Percentiles rank a stretch among this genome's conserved stretches.
Evolutionary conservation across 2,888 invertebrate genomes (phyloP).

Genomic region (Nycteola revayana): DNA sequence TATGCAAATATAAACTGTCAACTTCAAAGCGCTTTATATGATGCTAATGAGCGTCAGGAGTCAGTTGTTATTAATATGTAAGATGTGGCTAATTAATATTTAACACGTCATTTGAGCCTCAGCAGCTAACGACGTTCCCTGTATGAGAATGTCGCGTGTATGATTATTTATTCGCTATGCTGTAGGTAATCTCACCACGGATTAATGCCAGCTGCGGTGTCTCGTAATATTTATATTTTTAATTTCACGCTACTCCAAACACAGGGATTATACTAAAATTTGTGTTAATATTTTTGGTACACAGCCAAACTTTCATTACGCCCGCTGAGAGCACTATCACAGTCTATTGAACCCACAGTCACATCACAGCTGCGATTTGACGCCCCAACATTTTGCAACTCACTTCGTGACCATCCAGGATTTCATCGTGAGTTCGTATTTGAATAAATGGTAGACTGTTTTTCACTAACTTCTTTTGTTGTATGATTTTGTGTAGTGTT

Average conservation of each 20-base stretch:
- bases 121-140: slow-evolving; percentile 26
- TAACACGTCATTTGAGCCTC: slow-evolving; percentile 13
- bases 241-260: slow-evolving; percentile 56
- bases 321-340: slow-evolving; percentile 24
- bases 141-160: slow-evolving; percentile 29
- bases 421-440: slow-evolving; percentile 1
- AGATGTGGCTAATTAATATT: slow-evolving; percentile 18
- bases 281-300: slow-evolving; percentile 47
- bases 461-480: slow-evolving; percentile 15
- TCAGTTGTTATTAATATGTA: slow-evolving; percentile 24
- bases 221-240: slow-evolving; percentile 68
- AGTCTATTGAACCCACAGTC: slow-evolving; percentile 28
- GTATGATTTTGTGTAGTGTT: slow-evolving; percentile 19
- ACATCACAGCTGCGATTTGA: slow-evolving; percentile 12
- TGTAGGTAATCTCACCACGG: slow-evolving; percentile 39
- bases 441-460: slow-evolving; percentile 3
- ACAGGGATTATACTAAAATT: slow-evolving; percentile 45
- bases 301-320: slow-evolving; percentile 38
- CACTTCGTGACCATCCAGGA: slow-evolving; percentile 5
- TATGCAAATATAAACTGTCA: too few species aligned
- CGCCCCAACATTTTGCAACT: slow-evolving; percentile 7
- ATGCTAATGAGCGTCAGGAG: slow-evolving; percentile 19
- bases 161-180: slow-evolving; percentile 41
- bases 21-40: slow-evolving; percentile 11
- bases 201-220: slow-evolving; percentile 55